Percentiles rank a stretch among this genome's conserved stretches.
phyloP scores from a whole-genome alignment of 2,113 vertebrate genomes.

The Pavo muticus region DNA sequence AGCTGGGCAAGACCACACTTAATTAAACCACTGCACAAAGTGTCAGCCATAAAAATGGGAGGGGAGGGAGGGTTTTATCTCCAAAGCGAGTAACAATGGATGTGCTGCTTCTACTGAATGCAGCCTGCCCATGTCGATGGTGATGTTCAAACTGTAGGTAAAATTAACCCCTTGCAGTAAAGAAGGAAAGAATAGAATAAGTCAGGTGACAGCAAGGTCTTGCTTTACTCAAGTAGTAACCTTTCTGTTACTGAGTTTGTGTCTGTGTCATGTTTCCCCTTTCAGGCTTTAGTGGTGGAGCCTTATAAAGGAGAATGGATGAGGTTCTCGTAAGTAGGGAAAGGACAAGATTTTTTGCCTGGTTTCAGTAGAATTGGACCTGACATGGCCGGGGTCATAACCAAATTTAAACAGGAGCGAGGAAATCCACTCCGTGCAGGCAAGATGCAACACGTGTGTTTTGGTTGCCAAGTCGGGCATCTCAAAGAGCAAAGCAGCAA shows the following conservation, averaged over 20 bases:
- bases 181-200: neutral
- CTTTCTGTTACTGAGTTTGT: neutral
- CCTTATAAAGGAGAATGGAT: neutral
- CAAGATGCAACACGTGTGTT: neutral
- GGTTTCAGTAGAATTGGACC: neutral
- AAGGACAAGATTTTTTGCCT: neutral
- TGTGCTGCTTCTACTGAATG: rapidly evolving
- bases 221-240: neutral
- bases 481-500: neutral
- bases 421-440: neutral
- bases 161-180: slow-evolving; percentile 33
- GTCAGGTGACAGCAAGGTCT: neutral
- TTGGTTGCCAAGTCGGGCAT: neutral
- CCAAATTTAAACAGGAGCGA: neutral
- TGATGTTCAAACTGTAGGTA: slow-evolving; percentile 11
- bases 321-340: neutral
- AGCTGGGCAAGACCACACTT: slow-evolving; percentile 48
- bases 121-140: neutral
- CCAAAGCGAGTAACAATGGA: slow-evolving; percentile 1
- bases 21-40: slow-evolving; percentile 52
- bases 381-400: neutral
- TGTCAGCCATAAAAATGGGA: slow-evolving; percentile 41
- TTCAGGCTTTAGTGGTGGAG: neutral
- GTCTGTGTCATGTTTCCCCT: neutral
- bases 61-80: neutral